phyloP scores from a whole-genome alignment of 2,888 invertebrate genomes.

The Drosophila fungiperda region DNA sequence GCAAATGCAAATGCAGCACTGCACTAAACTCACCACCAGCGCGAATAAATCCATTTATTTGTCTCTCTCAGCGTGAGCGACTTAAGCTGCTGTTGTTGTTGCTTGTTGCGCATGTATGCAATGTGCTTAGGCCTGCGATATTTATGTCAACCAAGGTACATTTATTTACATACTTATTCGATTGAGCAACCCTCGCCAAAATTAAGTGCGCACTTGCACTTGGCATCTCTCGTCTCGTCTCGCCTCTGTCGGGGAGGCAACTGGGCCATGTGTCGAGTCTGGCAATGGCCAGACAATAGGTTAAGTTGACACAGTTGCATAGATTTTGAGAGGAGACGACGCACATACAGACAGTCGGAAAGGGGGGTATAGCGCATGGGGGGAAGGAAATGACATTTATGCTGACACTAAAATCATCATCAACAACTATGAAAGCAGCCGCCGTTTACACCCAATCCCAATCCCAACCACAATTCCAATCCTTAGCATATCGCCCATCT shows the following conservation, averaged over 20 bases:
- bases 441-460: neutral
- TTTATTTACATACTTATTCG: neutral
- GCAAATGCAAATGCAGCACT: neutral
- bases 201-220: conserved; percentile 37
- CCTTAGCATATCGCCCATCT: neutral
- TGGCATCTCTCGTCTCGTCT: conserved; percentile 11
- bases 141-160: neutral
- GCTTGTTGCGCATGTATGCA: conserved; percentile 11
- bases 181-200: conserved; percentile 18
- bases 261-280: conserved; percentile 23
- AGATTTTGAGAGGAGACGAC: conserved; percentile 18
- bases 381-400: conserved; percentile 64
- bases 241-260: neutral
- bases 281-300: conserved; percentile 62
- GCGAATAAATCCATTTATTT: neutral
- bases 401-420: conserved; percentile 74
- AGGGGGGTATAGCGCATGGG: neutral
- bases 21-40: neutral
- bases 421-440: conserved; percentile 44
- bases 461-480: neutral
- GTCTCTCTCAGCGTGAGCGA: conserved; percentile 5
- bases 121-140: neutral
- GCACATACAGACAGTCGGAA: neutral
- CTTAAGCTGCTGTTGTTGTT: conserved; percentile 1
- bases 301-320: conserved; percentile 62